Evolutionary conservation across 2,113 vertebrate genomes (phyloP), one percentile per base, ranked within the genome.

Genomic region (Symphodus melops): DNA sequence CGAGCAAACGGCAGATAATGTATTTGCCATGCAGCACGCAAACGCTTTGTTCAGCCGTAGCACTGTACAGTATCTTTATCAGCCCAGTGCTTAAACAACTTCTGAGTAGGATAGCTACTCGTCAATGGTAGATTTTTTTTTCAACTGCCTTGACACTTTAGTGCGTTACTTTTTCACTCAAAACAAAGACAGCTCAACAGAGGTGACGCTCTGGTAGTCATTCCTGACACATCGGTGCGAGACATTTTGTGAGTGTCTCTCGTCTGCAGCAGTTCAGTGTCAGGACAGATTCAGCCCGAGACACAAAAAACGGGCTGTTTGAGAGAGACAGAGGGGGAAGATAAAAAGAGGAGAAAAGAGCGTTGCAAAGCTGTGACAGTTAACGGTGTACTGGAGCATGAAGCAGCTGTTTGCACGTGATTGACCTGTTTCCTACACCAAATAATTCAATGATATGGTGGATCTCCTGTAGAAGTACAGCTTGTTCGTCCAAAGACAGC

Each of bases 391-490:
- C 68, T 87, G 79, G 75, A 41, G 92, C 86, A 84, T 87, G 79
- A 83, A 48, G 92, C 90, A 87, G 86, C 85, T 89, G 89, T 83
- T 86, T 90, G 79, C 89, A 86, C 86, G 75, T 88, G 87, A 91
- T 76, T 91, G 93, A 87, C 91, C 88, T 56, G 68, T 72, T 90
- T 94, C 83, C 86, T 76, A 89, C 92, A 92, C 92, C 87, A 89
- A 92, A 91, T 91, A 90, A 93, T 85, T 90, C 78, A 91, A 92
- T 94, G 90, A 92, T 83, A 92, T 49, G 66, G 62, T 90, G 77
- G 64, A 79, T 79, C 88, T 82, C 92, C 87, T 60, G 71, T 28
- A 87, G 86, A 93, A 92, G 88, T 77, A 86, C 90, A 85, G 76
- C 82, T 92, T 89, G 83, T 90, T 88, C 92, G 93, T 92, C 16